Base-by-base conservation (phyloP, 2,888 invertebrate species). In the Quadriops clusia region DNA sequence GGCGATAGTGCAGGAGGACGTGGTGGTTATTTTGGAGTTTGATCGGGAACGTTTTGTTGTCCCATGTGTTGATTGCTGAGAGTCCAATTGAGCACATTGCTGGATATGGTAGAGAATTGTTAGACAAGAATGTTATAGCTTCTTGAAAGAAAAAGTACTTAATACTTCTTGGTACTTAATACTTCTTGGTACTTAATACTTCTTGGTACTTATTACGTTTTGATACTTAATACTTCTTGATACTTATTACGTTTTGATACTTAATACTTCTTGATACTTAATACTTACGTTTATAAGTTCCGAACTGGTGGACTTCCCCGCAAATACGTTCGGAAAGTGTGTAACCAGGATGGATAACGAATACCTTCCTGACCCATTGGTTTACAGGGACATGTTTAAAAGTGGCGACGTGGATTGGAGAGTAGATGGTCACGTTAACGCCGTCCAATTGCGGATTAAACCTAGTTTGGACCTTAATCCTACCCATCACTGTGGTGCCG, bases 21-120 rank as follows among this genome's bases (percentile, higher is more conserved):
- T 64, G 57, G 49, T 64, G 43, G 15, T 63, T 54, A 42, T 73
- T 61, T 5, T 18, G 24, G 17, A 30, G 30, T 20, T 29, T 26
- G 3, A 15, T 16, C n/a, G 7, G 61, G 51, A 72, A 77, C 16
- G 65, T 62, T 22, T 64, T 67, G 49, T 72, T 69, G 58, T 79
- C 77, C 57, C 80, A 80, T 2, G 80, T 79, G 40, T 59, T 66
- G 27, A 70, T 64, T 29, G 56, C 57, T 28, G 57, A 63, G 16
- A 64, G 60, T 40, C 79, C 78, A 22, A 81, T 53, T 3, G 69
- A 60, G 49, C 81, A 82, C 44, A 60, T 63, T 25, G 68, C 77
- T 78, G 56, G 35, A 56, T 59, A 37, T 21, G 43, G 43, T 37
- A 40, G n/a, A n/a, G n/a, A n/a, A n/a, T n/a, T n/a, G n/a, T n/a